phyloP scores from a whole-genome alignment of 2,888 invertebrate genomes.

The Sinotaia quadrata region DNA sequence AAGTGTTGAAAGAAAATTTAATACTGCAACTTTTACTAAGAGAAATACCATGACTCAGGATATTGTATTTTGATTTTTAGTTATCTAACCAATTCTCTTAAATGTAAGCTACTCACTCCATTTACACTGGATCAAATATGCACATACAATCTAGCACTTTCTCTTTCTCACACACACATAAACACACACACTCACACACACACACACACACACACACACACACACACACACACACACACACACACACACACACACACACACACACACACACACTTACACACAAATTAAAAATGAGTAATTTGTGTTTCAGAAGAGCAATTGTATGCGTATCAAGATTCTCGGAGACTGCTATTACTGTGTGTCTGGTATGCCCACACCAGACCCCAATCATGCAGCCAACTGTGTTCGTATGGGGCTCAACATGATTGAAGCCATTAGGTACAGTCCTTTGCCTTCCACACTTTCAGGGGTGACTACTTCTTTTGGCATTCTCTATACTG shows the following conservation, averaged over 20 bases:
- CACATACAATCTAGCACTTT: not conserved
- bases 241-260: slow-evolving; percentile 1
- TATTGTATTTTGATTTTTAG: too few species aligned
- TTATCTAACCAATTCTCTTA: too few species aligned
- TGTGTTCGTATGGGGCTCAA: slow-evolving; percentile 73
- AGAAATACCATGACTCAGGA: too few species aligned
- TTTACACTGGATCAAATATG: not conserved
- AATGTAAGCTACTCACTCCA: too few species aligned
- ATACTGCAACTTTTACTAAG: too few species aligned
- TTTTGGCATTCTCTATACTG: not conserved
- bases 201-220: not conserved
- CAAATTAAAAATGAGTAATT: too few species aligned
- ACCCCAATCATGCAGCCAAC: slow-evolving; percentile 72
- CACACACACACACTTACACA: not conserved
- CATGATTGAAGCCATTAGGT: slow-evolving; percentile 74
- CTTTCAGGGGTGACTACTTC: not conserved
- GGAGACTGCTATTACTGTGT: slow-evolving; percentile 75
- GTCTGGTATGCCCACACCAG: slow-evolving; percentile 71
- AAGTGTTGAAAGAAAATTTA: too few species aligned
- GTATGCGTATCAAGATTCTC: slow-evolving; percentile 73
- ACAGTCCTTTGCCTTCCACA: slow-evolving; percentile 15
- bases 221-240: slow-evolving; percentile 1
- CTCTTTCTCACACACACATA: not conserved
- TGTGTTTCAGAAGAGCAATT: slow-evolving; percentile 71
- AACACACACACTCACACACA: not conserved